Conservation (phyloP, 2,797 vertebrate species). For the Eurystomus glaucurus region DNA sequence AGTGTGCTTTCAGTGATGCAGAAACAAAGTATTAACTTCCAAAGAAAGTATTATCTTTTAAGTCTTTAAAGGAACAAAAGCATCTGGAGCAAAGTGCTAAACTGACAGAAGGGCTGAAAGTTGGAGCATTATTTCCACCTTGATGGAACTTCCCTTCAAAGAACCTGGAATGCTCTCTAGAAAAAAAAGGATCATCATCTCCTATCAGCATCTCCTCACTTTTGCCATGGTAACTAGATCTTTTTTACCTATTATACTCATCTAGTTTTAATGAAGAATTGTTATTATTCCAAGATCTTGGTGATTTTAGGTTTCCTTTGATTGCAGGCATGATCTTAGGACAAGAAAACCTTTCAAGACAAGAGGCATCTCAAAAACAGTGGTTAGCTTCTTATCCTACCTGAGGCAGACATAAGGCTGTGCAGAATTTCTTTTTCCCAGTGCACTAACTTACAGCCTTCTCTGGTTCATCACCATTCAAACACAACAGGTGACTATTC, state of each 20-base stretch:
- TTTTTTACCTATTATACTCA: background rate
- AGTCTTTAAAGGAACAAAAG: background rate
- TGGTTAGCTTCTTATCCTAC: background rate
- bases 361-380: background rate
- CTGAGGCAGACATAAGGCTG: background rate
- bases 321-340: background rate
- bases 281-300: background rate
- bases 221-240: background rate
- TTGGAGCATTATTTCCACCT: fast-evolving
- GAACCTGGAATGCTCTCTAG: background rate
- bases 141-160: background rate
- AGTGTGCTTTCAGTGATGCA: background rate
- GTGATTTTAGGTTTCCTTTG: background rate
- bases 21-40: background rate
- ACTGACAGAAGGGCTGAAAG: background rate
- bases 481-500: background rate
- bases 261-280: background rate
- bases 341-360: background rate
- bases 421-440: background rate
- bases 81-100: background rate
- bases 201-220: background rate
- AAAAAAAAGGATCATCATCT: background rate
- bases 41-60: background rate
- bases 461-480: background rate
- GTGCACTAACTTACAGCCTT: background rate